Evolutionary conservation across 92 coral and sea anemone species (phyloP).

Genomic region (Anthopleura xanthogrammica): DNA sequence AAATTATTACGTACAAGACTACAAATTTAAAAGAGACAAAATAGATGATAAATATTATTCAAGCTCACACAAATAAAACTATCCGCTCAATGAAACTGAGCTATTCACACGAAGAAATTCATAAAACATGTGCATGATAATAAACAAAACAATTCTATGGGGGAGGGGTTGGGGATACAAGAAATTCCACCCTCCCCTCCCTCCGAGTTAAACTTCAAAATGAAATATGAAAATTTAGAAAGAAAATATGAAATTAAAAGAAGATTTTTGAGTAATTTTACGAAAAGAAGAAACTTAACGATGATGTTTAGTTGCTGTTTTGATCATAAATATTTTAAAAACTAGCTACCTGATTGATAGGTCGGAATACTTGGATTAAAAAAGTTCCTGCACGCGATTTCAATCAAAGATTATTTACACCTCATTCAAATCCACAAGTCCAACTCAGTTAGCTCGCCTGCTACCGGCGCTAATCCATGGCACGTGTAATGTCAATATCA

Average conservation of each 20-base stretch:
- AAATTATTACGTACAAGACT: background rate
- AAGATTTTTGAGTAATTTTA: background rate
- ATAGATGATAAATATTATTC: background rate
- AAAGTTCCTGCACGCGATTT: background rate
- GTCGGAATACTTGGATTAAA: background rate
- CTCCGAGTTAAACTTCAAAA: background rate
- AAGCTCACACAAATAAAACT: background rate
- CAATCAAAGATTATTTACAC: background rate
- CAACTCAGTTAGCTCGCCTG: background rate
- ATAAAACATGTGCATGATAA: background rate
- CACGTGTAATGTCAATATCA: background rate
- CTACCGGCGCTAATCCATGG: background rate
- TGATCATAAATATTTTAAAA: background rate
- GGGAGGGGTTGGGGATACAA: background rate
- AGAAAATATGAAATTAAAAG: background rate
- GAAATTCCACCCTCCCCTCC: background rate
- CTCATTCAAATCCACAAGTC: background rate
- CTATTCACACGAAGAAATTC: background rate
- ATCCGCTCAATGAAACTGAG: background rate
- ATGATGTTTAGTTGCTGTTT: background rate
- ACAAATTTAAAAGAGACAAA: background rate
- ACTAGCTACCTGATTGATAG: background rate
- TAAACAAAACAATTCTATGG: background rate
- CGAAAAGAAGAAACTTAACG: background rate
- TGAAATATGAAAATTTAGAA: background rate